Conservation (phyloP, 2,113 vertebrate species). For the Micronisus gabar region DNA sequence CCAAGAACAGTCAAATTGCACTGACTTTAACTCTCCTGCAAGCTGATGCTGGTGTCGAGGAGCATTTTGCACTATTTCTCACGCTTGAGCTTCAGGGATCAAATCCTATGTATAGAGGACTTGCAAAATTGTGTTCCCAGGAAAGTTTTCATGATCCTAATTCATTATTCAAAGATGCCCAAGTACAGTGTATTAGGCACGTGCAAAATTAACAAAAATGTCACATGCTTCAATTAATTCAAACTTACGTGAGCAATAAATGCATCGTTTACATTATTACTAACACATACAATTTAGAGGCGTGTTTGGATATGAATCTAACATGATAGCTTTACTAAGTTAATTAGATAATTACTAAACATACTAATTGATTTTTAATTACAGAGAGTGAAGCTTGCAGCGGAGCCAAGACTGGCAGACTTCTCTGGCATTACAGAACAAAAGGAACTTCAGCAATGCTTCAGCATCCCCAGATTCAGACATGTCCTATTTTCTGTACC, state of each 20-base stretch:
- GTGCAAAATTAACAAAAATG: neutral
- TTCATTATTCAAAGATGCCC: neutral
- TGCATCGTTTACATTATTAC: neutral
- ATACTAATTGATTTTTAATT: constrained; percentile 63
- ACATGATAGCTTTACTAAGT: constrained; percentile 26
- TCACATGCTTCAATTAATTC: neutral
- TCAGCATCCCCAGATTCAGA: neutral
- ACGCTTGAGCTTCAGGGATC: neutral
- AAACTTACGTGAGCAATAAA: neutral
- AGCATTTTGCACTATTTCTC: neutral
- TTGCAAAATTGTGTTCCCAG: neutral
- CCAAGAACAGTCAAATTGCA: fast-evolving
- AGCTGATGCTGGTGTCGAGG: fast-evolving
- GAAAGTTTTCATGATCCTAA: neutral
- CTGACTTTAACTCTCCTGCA: neutral
- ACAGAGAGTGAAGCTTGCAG: neutral
- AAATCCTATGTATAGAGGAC: fast-evolving
- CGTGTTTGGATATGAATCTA: constrained; percentile 51
- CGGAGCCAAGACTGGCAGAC: constrained; percentile 18
- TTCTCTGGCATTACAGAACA: neutral
- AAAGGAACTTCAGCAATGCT: neutral
- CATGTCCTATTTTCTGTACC: neutral
- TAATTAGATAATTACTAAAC: constrained; percentile 62
- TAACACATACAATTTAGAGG: neutral
- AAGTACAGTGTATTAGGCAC: fast-evolving